phyloP scores from a whole-genome alignment of 1,140 invertebrate genomes.

The Drosophila varians region DNA sequence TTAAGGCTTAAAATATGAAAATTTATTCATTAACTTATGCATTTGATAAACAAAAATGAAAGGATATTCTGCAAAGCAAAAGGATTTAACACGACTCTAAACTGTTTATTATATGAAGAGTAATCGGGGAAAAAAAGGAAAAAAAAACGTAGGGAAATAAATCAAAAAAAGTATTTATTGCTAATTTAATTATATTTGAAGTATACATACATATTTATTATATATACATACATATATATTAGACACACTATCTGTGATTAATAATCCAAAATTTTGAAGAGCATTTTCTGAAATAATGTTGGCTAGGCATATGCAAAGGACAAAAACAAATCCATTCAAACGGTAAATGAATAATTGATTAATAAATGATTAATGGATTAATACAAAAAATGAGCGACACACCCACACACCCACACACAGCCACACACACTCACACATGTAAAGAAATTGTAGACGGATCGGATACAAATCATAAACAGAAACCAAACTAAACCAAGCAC shows the following conservation, averaged over 20 bases:
- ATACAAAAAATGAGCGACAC: constrained; percentile 9
- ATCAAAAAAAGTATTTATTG: constrained; percentile 73
- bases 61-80: constrained; percentile 51
- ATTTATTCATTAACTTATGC: constrained; percentile 35
- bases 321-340: constrained; percentile 2
- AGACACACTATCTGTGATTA: constrained; percentile 84
- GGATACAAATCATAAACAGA: constrained; percentile 63
- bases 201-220: constrained; percentile 83
- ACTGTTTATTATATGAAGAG: constrained; percentile 62
- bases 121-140: constrained; percentile 14
- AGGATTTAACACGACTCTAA: constrained; percentile 14
- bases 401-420: constrained; percentile 24
- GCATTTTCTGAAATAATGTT: constrained; percentile 82
- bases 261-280: constrained; percentile 84
- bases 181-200: constrained; percentile 82
- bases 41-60: constrained; percentile 43
- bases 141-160: constrained; percentile 35
- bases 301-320: constrained; percentile 64
- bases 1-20: constrained; percentile 44
- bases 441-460: constrained; percentile 66
- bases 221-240: constrained; percentile 83
- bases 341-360: constrained; percentile 37
- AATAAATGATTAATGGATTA: constrained; percentile 43
- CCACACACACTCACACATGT: constrained; percentile 33
- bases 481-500: constrained; percentile 58